These are phyloP conservation scores for Passer montanus DNA, from an alignment of 2,113 vertebrate species.

Conservation along the genomic window DNA sequence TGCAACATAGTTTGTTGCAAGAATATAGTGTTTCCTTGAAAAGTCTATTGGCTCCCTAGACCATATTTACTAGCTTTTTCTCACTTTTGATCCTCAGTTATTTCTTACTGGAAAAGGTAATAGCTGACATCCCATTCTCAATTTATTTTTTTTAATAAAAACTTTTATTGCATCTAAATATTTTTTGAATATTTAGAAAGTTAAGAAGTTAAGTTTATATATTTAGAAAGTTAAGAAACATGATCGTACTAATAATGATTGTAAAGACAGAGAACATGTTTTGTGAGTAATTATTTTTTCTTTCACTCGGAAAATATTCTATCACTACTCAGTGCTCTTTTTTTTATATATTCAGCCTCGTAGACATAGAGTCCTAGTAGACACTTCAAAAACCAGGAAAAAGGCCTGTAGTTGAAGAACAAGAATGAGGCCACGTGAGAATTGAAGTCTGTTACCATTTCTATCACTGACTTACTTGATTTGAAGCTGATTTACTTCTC, in stretches of 20 bases:
- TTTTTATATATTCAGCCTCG: background rate
- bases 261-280: background rate
- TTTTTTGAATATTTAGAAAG: background rate
- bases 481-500: background rate
- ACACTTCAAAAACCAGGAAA: background rate
- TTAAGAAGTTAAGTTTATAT: background rate
- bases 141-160: background rate
- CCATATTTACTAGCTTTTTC: background rate
- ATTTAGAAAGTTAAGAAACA: background rate
- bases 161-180: background rate
- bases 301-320: background rate
- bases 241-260: background rate
- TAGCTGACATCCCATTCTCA: background rate
- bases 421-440: background rate
- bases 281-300: background rate
- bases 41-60: background rate
- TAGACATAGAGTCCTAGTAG: fast-evolving
- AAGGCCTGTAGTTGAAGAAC: background rate
- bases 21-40: background rate
- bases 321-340: background rate
- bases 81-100: background rate
- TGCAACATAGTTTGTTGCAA: background rate
- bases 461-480: background rate
- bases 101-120: background rate
- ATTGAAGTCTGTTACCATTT: background rate